Evolutionary conservation across 2,113 vertebrate species (phyloP).

Genomic region (Cepphus grylle): DNA sequence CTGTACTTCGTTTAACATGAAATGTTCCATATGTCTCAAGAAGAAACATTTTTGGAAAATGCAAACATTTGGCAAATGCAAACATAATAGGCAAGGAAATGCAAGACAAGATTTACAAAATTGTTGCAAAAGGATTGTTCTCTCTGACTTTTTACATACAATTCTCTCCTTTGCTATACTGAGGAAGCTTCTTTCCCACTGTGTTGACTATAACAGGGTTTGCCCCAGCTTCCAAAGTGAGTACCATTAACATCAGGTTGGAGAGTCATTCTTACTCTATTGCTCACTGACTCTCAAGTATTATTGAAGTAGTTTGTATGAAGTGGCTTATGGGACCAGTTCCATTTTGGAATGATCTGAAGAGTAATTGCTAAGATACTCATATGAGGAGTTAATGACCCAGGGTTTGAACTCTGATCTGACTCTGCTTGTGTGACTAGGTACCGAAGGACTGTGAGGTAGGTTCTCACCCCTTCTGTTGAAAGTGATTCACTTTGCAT

Average conservation of each 20-base stretch:
- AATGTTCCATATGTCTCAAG: background rate
- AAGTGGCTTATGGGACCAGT: fast-evolving
- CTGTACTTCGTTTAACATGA: background rate
- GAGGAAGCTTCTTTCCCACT: background rate
- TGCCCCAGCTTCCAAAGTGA: background rate
- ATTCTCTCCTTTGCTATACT: background rate
- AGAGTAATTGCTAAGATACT: background rate
- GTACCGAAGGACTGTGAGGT: background rate
- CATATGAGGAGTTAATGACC: background rate
- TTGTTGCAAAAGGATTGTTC: background rate
- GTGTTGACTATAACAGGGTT: background rate
- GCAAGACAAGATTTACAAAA: background rate
- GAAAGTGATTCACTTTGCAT: background rate
- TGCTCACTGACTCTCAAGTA: background rate
- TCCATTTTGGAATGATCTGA: background rate
- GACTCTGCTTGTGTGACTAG: background rate
- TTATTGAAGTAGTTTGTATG: background rate
- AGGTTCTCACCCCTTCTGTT: background rate
- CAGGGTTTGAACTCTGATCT: background rate
- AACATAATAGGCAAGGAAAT: background rate
- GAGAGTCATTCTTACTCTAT: background rate
- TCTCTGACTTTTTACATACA: background rate
- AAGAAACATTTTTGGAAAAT: background rate
- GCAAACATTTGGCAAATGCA: background rate
- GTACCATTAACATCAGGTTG: background rate